Evolutionary conservation across 2,797 vertebrate genomes (phyloP).

Genomic region (Thalassophryne amazonica): DNA sequence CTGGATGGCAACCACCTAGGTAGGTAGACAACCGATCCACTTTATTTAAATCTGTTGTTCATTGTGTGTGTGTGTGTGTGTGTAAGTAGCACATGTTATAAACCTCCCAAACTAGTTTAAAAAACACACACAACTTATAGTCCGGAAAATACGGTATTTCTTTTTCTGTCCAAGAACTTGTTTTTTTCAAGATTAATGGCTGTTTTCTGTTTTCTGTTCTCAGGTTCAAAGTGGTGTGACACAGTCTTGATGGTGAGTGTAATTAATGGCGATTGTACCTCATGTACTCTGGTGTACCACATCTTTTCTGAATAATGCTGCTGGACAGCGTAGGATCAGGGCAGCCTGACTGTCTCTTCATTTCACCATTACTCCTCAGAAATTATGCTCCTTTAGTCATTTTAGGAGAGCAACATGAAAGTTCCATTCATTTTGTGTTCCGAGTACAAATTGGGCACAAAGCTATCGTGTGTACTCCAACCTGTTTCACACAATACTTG

Average conservation of each 20-base stretch:
- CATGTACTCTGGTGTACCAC: slow-evolving; percentile 5
- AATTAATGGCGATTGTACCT: slow-evolving; percentile 27
- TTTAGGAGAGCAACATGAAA: slow-evolving; percentile 52
- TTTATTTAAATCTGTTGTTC: too few species aligned
- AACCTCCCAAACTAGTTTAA: too few species aligned
- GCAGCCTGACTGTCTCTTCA: slow-evolving; percentile 28
- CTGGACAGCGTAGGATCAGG: slow-evolving; percentile 23
- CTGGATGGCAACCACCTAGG: too few species aligned
- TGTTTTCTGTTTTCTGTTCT: too few species aligned
- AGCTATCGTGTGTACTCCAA: slow-evolving; percentile 15
- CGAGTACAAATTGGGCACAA: slow-evolving; percentile 9
- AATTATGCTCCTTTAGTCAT: slow-evolving; percentile 53
- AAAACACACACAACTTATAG: too few species aligned
- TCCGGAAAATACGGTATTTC: too few species aligned
- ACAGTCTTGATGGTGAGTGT: slow-evolving; percentile 18
- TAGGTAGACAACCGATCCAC: too few species aligned
- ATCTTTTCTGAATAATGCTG: slow-evolving; percentile 6
- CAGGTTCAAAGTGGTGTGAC: slow-evolving; percentile 3
- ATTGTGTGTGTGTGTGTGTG: too few species aligned
- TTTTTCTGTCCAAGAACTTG: slow-evolving; percentile 14
- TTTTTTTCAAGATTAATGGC: too few species aligned
- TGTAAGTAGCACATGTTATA: too few species aligned
- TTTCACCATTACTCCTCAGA: slow-evolving; percentile 39
- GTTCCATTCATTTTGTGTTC: slow-evolving; percentile 37
- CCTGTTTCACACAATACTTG: slow-evolving; percentile 16